These are phyloP conservation scores for Ceratitis capitata DNA, from an alignment of 1,140 invertebrate genomes.

Conservation along the genomic window DNA sequence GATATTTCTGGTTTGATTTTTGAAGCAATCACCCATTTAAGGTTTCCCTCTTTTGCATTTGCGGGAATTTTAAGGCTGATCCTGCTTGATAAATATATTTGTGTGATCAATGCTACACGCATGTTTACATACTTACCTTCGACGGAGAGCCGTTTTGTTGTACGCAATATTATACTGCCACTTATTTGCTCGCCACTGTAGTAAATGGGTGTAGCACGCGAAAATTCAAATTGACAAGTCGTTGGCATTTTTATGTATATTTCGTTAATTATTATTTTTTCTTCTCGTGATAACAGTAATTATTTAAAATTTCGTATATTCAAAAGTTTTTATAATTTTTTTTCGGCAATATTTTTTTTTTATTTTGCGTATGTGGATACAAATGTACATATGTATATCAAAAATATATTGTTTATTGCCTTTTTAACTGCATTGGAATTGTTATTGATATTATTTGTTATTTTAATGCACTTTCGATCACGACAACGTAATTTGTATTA, in stretches of 20 bases:
- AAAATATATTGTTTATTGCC: background rate
- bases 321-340: background rate
- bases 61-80: too few species aligned
- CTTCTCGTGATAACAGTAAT: background rate
- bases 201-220: constrained; percentile 50
- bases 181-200: constrained; percentile 55
- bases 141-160: constrained; percentile 45
- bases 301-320: background rate
- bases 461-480: background rate
- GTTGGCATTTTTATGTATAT: constrained; percentile 46
- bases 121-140: constrained; percentile 55
- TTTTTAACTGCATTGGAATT: background rate
- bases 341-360: too few species aligned
- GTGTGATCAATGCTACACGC: too few species aligned
- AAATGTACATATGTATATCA: background rate
- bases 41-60: too few species aligned
- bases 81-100: too few species aligned
- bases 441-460: background rate
- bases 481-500: background rate
- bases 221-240: constrained; percentile 54
- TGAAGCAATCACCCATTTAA: too few species aligned
- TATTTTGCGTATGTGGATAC: background rate
- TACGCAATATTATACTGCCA: constrained; percentile 46
- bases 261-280: background rate
- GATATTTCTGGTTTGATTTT: too few species aligned